Evolutionary conservation across 1,140 invertebrate genomes (phyloP).

Genomic region (Trichonephila clavata): DNA sequence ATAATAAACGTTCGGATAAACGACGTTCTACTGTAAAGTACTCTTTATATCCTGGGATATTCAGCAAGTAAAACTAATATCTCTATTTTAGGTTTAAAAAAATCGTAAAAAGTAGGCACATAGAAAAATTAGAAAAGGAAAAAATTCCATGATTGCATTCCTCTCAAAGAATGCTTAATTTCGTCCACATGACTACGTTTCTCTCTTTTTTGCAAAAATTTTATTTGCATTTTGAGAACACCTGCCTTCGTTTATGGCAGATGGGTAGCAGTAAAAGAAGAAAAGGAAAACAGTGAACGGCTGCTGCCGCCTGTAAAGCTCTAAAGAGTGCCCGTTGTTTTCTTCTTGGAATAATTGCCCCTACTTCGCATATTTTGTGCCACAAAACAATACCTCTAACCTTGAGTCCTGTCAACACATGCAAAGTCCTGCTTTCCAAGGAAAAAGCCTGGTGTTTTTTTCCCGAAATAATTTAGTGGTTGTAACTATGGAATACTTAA

Average conservation of each 20-base stretch:
- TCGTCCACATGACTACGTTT: too few species aligned
- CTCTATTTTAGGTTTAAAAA: too few species aligned
- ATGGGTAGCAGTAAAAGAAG: background rate
- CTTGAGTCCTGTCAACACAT: conserved; percentile 12
- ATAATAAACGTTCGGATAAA: too few species aligned
- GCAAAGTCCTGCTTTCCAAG: background rate
- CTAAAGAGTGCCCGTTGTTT: background rate
- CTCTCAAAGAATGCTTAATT: too few species aligned
- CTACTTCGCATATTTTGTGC: background rate
- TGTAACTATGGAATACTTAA: too few species aligned
- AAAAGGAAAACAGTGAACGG: background rate
- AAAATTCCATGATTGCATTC: too few species aligned
- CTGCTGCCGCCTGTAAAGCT: background rate
- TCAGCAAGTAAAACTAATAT: too few species aligned
- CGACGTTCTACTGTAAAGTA: too few species aligned
- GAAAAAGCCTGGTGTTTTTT: background rate
- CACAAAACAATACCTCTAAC: background rate
- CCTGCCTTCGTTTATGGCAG: background rate
- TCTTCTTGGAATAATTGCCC: background rate
- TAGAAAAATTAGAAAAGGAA: too few species aligned
- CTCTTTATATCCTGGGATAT: too few species aligned
- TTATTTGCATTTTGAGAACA: background rate
- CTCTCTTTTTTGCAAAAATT: background rate
- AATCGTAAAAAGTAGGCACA: too few species aligned
- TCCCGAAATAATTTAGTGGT: background rate